phyloP scores from a whole-genome alignment of 23 tunicate genomes.

The Ciona savignyi region DNA sequence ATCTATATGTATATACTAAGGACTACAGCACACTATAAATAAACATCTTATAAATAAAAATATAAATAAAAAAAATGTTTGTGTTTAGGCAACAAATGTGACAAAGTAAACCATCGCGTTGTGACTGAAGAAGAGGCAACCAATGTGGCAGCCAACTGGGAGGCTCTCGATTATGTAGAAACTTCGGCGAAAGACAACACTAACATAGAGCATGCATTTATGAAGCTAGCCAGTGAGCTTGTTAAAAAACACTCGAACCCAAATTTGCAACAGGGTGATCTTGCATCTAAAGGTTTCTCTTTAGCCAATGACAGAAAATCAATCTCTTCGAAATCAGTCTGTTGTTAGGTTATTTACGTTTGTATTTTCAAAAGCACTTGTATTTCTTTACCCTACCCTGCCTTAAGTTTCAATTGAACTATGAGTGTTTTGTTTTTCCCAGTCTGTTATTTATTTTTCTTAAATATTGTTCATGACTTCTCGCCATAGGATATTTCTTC shows the following conservation, averaged over 20 bases:
- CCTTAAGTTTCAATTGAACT: no score
- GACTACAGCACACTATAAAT: no score
- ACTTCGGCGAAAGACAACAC: slow-evolving; percentile 88
- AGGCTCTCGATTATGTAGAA: slow-evolving; percentile 54
- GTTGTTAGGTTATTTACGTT: no score
- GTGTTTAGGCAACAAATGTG: slow-evolving; percentile 71
- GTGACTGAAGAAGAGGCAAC: slow-evolving; percentile 28
- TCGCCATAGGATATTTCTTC: no score
- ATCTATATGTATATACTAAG: no score
- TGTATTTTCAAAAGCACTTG: no score
- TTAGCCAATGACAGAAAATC: neutral
- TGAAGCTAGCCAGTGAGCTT: slow-evolving; percentile 35
- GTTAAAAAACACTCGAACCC: slow-evolving; percentile 17
- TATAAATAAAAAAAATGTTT: no score
- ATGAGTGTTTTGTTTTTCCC: no score
- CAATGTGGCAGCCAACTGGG: slow-evolving; percentile 12
- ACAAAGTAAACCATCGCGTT: slow-evolving; percentile 26
- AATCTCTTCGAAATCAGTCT: neutral
- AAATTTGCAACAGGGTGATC: neutral
- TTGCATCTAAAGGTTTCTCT: neutral
- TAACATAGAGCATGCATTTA: slow-evolving; percentile 50
- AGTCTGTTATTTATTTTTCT: no score
- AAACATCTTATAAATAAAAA: no score
- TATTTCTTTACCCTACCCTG: no score
- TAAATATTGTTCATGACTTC: no score